Evolutionary conservation across 2,888 invertebrate genomes (phyloP).

Genomic region (Chesias legatella): DNA sequence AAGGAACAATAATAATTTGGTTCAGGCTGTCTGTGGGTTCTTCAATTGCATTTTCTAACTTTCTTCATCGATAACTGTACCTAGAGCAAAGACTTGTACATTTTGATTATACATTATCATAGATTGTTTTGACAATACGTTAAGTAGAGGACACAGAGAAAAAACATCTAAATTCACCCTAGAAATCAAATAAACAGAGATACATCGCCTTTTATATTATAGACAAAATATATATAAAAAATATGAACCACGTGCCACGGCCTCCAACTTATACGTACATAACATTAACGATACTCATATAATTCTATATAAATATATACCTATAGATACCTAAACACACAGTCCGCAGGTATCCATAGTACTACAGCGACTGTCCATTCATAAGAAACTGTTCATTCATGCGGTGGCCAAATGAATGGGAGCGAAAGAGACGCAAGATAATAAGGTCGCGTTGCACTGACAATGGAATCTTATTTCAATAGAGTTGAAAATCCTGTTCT

Average conservation of each 20-base stretch:
- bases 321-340: conserved; percentile 46
- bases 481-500: conserved; percentile 66
- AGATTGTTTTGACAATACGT: too few species aligned
- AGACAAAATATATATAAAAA: conserved; percentile 40
- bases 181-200: too few species aligned
- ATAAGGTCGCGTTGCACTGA: conserved; percentile 71
- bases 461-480: conserved; percentile 61
- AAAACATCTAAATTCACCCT: too few species aligned
- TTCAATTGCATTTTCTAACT: too few species aligned
- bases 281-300: conserved; percentile 45
- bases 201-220: too few species aligned
- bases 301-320: conserved; percentile 61
- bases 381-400: conserved; percentile 79
- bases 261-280: conserved; percentile 44
- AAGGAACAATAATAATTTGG: too few species aligned
- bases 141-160: too few species aligned
- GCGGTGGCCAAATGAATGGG: conserved; percentile 73
- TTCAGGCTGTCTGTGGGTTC: too few species aligned
- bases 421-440: conserved; percentile 61
- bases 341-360: conserved; percentile 67
- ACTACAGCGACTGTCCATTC: conserved; percentile 75
- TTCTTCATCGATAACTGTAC: too few species aligned
- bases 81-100: too few species aligned
- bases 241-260: conserved; percentile 64
- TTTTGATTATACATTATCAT: too few species aligned